Conservation (phyloP, 2,113 vertebrate species). For the Istiophorus platypterus region DNA sequence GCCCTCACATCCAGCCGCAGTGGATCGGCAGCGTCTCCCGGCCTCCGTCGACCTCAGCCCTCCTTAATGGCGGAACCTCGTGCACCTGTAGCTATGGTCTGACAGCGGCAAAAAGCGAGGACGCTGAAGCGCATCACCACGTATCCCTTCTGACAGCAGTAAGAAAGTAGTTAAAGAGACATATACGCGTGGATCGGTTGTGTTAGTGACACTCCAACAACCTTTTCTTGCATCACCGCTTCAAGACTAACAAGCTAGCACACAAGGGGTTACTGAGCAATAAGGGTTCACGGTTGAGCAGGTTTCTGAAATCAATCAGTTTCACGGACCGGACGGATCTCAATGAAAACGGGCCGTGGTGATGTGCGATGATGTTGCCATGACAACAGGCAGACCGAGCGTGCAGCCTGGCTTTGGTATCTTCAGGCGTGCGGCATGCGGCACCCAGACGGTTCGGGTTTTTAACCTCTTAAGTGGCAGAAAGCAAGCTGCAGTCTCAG, state of each 20-base stretch:
- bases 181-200: constrained; percentile 42
- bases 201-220: constrained; percentile 29
- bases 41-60: constrained; percentile 13
- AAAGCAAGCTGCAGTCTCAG: constrained; percentile 76
- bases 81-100: constrained; percentile 44
- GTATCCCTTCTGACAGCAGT: constrained; percentile 37
- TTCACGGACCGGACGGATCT: constrained; percentile 87
- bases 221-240: constrained; percentile 33
- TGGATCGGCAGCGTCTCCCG: constrained; percentile 18
- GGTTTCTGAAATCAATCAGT: constrained; percentile 79
- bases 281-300: constrained; percentile 72
- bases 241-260: constrained; percentile 64
- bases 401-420: constrained; percentile 77
- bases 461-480: constrained; percentile 84
- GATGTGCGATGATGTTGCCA: constrained; percentile 92
- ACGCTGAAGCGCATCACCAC: background rate
- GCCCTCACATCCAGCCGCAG: constrained; percentile 48
- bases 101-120: constrained; percentile 17
- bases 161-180: constrained; percentile 45
- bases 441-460: constrained; percentile 78
- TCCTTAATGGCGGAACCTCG: background rate
- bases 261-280: constrained; percentile 61
- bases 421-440: constrained; percentile 78
- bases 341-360: constrained; percentile 90
- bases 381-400: constrained; percentile 92